Conservation (phyloP, 2,888 invertebrate genomes). For the Glaucopsyche alexis region DNA sequence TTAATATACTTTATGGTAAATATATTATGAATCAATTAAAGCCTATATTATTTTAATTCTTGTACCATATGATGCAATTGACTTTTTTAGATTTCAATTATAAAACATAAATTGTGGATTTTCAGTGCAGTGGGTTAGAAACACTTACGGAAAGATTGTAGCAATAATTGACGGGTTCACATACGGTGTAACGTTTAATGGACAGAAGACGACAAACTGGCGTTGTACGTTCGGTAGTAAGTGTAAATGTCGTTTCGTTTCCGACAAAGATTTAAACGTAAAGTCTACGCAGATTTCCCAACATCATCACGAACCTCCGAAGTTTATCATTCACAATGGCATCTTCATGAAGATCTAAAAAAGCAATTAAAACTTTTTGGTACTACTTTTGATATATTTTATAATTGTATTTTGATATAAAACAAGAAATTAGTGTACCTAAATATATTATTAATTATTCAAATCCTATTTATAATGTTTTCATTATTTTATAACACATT, state of each 20-base stretch:
- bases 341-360: conserved; percentile 41
- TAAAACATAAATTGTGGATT: conserved; percentile 1
- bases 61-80: conserved; percentile 37
- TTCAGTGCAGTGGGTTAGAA: conserved; percentile 42
- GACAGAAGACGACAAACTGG: conserved; percentile 38
- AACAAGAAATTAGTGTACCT: too few relatives aligned
- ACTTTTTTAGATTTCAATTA: not conserved
- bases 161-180: conserved; percentile 46
- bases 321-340: conserved; percentile 44
- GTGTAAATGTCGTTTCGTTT: conserved; percentile 44
- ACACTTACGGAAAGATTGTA: conserved; percentile 39
- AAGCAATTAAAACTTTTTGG: too few relatives aligned
- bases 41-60: too few relatives aligned
- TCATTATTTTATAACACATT: too few relatives aligned
- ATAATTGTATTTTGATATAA: too few relatives aligned
- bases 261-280: conserved; percentile 16
- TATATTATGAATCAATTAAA: too few relatives aligned
- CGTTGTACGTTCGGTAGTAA: conserved; percentile 44
- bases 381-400: too few relatives aligned
- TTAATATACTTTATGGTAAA: too few relatives aligned
- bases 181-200: conserved; percentile 42
- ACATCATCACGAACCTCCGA: conserved; percentile 43
- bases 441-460: too few relatives aligned
- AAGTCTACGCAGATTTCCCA: not conserved
- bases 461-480: too few relatives aligned